A percentile compares a stretch with the other conserved stretches of the same genome.
phyloP scores from a whole-genome alignment of 2,888 invertebrate genomes.

The Hoplodrina blanda region DNA sequence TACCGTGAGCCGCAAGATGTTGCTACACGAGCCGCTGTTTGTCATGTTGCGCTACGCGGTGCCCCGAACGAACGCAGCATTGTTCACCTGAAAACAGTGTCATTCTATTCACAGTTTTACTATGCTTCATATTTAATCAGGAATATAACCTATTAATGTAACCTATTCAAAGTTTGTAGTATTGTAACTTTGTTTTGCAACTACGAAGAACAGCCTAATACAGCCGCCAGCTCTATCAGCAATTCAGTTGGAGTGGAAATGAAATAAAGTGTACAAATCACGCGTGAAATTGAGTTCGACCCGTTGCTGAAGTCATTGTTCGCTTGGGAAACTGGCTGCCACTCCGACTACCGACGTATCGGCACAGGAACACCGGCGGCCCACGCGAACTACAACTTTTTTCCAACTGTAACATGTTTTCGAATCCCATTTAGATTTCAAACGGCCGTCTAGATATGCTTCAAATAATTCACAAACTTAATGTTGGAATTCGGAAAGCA shows the following conservation, averaged over 20 bases:
- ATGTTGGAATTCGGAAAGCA: conserved; percentile 23
- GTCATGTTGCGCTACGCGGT: conserved; percentile 77
- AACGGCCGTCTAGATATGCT: conserved; percentile 30
- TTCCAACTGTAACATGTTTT: conserved; percentile 41
- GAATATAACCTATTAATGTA: not conserved
- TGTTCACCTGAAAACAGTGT: conserved; percentile 64
- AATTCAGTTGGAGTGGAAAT: conserved; percentile 79
- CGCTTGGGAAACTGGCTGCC: conserved; percentile 77
- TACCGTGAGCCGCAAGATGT: conserved; percentile 79
- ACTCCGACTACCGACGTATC: conserved; percentile 66
- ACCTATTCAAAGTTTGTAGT: not conserved
- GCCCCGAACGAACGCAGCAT: conserved; percentile 68
- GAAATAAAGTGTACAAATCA: conserved; percentile 88
- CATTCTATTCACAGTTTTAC: conserved; percentile 47
- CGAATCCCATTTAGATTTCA: conserved; percentile 42
- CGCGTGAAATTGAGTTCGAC: conserved; percentile 89
- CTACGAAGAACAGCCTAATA: conserved; percentile 19
- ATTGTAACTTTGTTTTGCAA: not conserved
- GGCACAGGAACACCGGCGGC: conserved; percentile 50
- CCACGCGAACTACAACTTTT: conserved; percentile 48
- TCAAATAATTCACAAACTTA: conserved; percentile 41
- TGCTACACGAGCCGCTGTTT: conserved; percentile 81
- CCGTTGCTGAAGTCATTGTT: conserved; percentile 82
- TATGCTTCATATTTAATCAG: conserved; percentile 41
- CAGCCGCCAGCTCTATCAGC: conserved; percentile 61